A percentile compares a stretch with the other conserved stretches of the same genome.
phyloP scores from a whole-genome alignment of 2,113 vertebrate genomes.

The Hemiprocne comata region DNA sequence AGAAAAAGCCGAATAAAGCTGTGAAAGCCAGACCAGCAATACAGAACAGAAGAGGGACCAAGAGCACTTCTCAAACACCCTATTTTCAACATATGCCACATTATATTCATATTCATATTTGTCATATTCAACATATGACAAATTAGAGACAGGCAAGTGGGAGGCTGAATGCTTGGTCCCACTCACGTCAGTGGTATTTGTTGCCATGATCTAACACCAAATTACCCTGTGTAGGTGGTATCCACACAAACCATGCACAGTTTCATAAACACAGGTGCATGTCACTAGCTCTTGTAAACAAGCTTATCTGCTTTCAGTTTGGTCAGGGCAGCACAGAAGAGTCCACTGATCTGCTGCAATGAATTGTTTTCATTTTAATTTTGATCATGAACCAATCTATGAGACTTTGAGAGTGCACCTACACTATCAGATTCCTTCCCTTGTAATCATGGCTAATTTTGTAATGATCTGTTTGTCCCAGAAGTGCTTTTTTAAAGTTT shows the following conservation, averaged over 20 bases:
- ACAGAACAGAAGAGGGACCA: neutral
- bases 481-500: neutral
- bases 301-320: neutral
- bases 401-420: neutral
- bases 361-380: neutral
- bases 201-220: neutral
- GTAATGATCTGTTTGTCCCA: neutral
- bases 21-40: neutral
- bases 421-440: neutral
- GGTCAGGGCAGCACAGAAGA: neutral
- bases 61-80: neutral
- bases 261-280: neutral
- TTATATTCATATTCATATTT: too few relatives aligned
- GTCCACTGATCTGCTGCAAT: neutral
- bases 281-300: neutral
- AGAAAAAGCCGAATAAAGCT: neutral
- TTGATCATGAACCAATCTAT: neutral
- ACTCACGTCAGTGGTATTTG: neutral
- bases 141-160: neutral
- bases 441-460: neutral
- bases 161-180: neutral
- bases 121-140: too few relatives aligned
- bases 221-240: neutral
- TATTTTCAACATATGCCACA: fast-evolving
- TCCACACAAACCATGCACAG: neutral